A percentile compares a stretch with the other conserved stretches of the same genome.
Evolutionary conservation across 64 coral and sea anemone species (phyloP).

Genomic region (Acropora tenuis): DNA sequence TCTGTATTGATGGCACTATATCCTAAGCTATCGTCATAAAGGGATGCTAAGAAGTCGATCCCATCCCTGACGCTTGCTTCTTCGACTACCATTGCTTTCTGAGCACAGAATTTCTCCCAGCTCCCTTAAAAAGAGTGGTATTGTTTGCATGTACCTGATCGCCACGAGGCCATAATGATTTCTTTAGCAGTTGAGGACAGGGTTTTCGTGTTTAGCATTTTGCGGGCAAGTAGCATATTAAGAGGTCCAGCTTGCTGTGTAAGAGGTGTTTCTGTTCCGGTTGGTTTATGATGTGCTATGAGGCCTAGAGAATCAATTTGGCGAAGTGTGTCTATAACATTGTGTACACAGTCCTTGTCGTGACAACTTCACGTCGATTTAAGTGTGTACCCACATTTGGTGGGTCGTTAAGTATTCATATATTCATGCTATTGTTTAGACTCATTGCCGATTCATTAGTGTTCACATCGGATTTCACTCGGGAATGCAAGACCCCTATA

Average conservation of each 20-base stretch:
- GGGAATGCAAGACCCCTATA: too few relatives aligned
- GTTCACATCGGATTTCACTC: too few relatives aligned
- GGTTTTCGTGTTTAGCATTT: conserved; percentile 22
- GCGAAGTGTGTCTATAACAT: too few relatives aligned
- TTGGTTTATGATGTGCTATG: neutral
- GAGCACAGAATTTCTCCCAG: conserved; percentile 34
- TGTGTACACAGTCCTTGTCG: too few relatives aligned
- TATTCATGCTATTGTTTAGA: too few relatives aligned
- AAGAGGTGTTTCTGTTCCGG: conserved; percentile 29
- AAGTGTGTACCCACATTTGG: too few relatives aligned
- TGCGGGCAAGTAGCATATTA: conserved; percentile 47
- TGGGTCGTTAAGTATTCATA: too few relatives aligned
- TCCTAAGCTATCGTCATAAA: conserved; percentile 22
- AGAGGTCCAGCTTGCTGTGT: conserved; percentile 13
- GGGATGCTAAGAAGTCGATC: conserved; percentile 53
- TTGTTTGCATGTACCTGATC: conserved; percentile 22
- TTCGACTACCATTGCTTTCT: neutral
- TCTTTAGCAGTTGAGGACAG: conserved; percentile 19
- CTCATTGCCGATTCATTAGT: too few relatives aligned
- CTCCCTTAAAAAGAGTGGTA: conserved; percentile 37
- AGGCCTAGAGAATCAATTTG: too few relatives aligned
- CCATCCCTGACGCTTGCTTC: conserved; percentile 18
- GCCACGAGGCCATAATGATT: conserved; percentile 58
- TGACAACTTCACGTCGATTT: too few relatives aligned
- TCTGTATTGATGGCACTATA: conserved; percentile 65